Base-by-base conservation (phyloP, 2,113 vertebrate species). In the Thomomys bottae region DNA sequence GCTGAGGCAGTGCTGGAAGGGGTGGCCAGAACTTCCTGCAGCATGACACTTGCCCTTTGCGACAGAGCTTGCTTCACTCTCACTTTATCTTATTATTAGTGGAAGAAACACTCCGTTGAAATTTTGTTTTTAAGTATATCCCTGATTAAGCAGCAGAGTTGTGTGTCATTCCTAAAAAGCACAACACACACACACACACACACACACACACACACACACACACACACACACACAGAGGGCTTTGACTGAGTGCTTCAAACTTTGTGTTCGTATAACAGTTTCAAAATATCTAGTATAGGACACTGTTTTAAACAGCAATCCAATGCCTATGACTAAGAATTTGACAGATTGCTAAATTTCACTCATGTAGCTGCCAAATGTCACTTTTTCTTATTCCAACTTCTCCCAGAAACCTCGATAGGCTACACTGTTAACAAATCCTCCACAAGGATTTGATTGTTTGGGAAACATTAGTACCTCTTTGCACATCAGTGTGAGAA, bases 21-120 rank as follows among this genome's bases (percentile, higher is more conserved):
- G 96, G 97, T 97, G 97, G 97, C 97, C 94, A 84, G 97, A 97
- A 98, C 98, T 98, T 98, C 97, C 97, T 97, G 95, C 97, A 96
- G 96, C 6, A 3, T 97, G 96, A 97, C 97, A 97, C 96, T 96
- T 98, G 96, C 96, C 96, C 97, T 97, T 97, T 97, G 96, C 96
- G 32, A 91, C 95, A 97, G 95, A 89, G 93, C 96, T 97, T 97
- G 97, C 97, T 97, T 95, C 97, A 97, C 96, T 95, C 92, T 59
- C 94, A 93, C 96, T 94, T 97, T 97, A 97, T 98, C 96, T 95
- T 95, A 95, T 95, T 96, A 97, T 95, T 97, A 93, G 94, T 92
- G 92, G 91, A 94, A 96, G 96, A 96, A 93, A 95, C 87, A 81
- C 93, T 96, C 91, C 88, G 91, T 88, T 64, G 87, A 90, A 97